phyloP scores from a whole-genome alignment of 2,797 vertebrate species.

The Telmatherina bonti region DNA sequence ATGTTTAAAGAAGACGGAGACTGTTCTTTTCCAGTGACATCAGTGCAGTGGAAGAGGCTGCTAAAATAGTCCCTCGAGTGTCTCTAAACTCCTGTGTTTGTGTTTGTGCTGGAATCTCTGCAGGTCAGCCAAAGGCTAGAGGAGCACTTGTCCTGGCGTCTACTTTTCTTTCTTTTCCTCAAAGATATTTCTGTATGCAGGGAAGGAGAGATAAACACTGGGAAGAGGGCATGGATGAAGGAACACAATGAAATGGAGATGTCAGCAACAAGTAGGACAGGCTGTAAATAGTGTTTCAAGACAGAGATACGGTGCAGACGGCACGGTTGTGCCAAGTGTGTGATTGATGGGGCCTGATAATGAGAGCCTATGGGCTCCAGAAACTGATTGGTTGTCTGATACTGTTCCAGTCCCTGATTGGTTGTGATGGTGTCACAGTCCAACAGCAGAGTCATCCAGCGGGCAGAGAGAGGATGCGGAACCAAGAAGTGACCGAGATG shows the following conservation, averaged over 20 bases:
- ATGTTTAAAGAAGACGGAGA: slow-evolving; percentile 51
- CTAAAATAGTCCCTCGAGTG: slow-evolving; percentile 25
- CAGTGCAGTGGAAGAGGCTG: slow-evolving; percentile 37
- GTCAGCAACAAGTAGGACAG: slow-evolving; percentile 8
- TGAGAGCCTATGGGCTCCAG: slow-evolving; percentile 46
- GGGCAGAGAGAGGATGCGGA: slow-evolving; percentile 30
- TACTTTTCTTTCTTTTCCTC: slow-evolving; percentile 13
- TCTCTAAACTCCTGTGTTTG: slow-evolving; percentile 38
- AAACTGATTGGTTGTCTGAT: slow-evolving; percentile 69
- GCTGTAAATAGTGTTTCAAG: slow-evolving; percentile 29
- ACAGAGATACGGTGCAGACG: background rate
- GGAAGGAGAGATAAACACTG: slow-evolving; percentile 24
- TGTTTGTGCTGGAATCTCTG: slow-evolving; percentile 38
- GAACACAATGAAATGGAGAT: slow-evolving; percentile 7
- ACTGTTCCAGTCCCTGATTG: slow-evolving; percentile 69
- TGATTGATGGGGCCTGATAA: slow-evolving; percentile 55
- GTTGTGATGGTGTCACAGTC: slow-evolving; percentile 61
- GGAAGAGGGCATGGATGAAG: slow-evolving; percentile 24
- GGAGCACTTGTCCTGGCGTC: slow-evolving; percentile 47
- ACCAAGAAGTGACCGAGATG: slow-evolving; percentile 42
- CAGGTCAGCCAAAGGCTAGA: slow-evolving; percentile 66
- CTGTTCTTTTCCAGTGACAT: slow-evolving; percentile 52
- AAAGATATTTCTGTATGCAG: slow-evolving; percentile 9
- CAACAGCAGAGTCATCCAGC: slow-evolving; percentile 63
- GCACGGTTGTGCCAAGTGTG: slow-evolving; percentile 35